phyloP scores from a whole-genome alignment of 2,113 vertebrate genomes.

The Dipodomys spectabilis region DNA sequence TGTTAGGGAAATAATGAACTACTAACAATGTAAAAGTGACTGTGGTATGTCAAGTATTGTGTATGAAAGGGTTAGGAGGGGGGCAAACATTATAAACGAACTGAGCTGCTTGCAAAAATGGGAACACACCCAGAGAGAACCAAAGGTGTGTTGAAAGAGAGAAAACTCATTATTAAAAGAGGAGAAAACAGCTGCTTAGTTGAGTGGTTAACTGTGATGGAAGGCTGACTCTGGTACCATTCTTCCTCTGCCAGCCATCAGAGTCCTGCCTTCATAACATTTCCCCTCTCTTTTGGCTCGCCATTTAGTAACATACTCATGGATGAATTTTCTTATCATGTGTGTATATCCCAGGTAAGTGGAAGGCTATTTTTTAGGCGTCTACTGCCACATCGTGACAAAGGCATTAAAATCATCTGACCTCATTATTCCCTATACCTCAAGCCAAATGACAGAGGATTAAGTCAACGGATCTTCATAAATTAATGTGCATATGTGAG shows the following conservation, averaged over 20 bases:
- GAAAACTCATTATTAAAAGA: not conserved
- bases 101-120: not conserved
- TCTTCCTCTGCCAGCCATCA: not conserved
- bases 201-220: no score
- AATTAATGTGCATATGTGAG: no score
- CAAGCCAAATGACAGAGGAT: not conserved
- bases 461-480: no score
- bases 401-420: no score
- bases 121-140: not conserved
- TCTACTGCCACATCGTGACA: not conserved
- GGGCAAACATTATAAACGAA: not conserved
- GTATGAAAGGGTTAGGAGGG: not conserved
- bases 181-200: not conserved
- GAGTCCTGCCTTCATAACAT: not conserved
- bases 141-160: not conserved
- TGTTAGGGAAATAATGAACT: not conserved
- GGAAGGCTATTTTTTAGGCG: no score
- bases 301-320: no score
- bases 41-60: not conserved
- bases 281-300: no score
- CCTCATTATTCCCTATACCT: no score
- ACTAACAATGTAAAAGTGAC: not conserved
- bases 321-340: not conserved
- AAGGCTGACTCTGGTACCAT: no score
- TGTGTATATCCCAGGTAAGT: not conserved